Conservation (phyloP, 1,140 invertebrate genomes). For the Melipona quadrifasciata region DNA sequence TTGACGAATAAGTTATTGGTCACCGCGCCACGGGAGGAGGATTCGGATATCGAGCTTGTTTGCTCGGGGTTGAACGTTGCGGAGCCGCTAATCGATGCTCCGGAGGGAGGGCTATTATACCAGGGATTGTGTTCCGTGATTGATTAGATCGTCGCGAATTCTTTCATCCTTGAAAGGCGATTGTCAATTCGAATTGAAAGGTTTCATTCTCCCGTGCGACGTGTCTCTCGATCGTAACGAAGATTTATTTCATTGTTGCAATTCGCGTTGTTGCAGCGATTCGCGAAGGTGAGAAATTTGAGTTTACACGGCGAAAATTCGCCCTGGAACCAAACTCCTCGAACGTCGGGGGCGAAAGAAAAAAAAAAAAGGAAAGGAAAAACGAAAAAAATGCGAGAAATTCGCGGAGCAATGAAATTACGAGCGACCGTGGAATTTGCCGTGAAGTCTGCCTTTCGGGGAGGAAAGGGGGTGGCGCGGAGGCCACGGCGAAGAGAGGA, state of each 20-base stretch:
- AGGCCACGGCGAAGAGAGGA: constrained; percentile 21
- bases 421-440: constrained; percentile 46
- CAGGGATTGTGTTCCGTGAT: not conserved
- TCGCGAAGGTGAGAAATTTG: not conserved
- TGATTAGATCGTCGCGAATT: not conserved
- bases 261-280: too few relatives aligned
- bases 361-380: not conserved
- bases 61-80: not conserved
- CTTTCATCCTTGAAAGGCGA: not conserved
- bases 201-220: not conserved
- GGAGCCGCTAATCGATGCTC: not conserved
- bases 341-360: not conserved
- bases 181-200: not conserved
- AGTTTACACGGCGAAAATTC: not conserved
- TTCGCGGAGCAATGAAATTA: constrained; percentile 57
- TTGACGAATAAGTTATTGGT: not conserved
- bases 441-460: constrained; percentile 41
- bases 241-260: too few relatives aligned
- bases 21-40: not conserved
- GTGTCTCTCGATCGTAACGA: too few relatives aligned
- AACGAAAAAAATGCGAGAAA: not conserved
- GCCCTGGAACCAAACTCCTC: not conserved
- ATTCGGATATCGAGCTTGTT: not conserved
- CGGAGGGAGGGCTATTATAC: not conserved
- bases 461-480: constrained; percentile 24